A percentile compares a stretch with the other conserved stretches of the same genome.
These are phyloP conservation scores for Atherix ibis DNA, from an alignment of 2,888 invertebrate species.

Conservation along the genomic window DNA sequence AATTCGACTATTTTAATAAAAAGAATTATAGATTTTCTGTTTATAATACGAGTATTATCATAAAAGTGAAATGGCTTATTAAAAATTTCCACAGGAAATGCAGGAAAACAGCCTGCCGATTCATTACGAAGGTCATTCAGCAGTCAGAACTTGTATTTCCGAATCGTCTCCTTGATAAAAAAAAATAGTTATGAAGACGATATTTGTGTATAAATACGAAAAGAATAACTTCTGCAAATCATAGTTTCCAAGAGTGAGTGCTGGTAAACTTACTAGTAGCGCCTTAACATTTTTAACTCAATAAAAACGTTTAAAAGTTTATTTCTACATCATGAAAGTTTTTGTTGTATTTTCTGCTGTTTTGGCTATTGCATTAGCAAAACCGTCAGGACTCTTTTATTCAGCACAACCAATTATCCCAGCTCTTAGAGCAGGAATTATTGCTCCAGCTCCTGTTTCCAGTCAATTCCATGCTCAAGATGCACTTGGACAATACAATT, in stretches of 20 bases:
- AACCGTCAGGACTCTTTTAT: constrained; percentile 5
- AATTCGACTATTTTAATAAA: no score
- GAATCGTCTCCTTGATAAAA: no score
- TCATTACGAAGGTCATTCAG: no score
- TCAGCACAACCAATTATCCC: neutral
- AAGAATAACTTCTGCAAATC: constrained; percentile 1
- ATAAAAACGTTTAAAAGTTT: neutral
- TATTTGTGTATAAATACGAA: no score
- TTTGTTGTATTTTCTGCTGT: constrained; percentile 18
- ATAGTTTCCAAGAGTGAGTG: constrained; percentile 20
- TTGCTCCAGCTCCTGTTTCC: constrained; percentile 15
- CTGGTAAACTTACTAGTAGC: constrained; percentile 19
- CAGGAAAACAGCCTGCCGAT: no score
- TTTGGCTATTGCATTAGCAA: constrained; percentile 17
- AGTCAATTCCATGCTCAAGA: constrained; percentile 38
- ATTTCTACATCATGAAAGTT: constrained; percentile 20
- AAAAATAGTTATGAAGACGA: no score
- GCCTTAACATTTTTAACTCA: constrained; percentile 11
- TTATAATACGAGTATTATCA: no score
- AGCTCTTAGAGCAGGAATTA: constrained; percentile 1
- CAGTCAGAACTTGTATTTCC: no score
- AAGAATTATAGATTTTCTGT: no score
- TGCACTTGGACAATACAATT: constrained; percentile 38
- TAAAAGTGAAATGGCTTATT: no score
- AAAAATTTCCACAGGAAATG: no score